A percentile compares a stretch with the other conserved stretches of the same genome.
Evolutionary conservation across 2,797 vertebrate genomes (phyloP).

Genomic region (Sebastes itinus): DNA sequence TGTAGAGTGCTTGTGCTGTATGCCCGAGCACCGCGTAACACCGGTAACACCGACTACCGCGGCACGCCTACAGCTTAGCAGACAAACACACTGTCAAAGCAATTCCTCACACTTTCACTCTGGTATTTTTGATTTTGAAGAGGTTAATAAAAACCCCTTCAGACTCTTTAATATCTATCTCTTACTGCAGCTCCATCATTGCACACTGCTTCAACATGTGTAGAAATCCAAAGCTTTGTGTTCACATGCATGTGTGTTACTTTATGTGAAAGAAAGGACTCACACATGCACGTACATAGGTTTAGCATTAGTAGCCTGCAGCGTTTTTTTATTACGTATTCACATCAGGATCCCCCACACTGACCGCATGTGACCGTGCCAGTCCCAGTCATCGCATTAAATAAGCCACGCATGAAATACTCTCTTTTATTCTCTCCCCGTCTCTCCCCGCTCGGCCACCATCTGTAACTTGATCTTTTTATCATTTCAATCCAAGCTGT

Average conservation of each 20-base stretch:
- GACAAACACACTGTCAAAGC: background rate
- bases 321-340: constrained; percentile 64
- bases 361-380: constrained; percentile 79
- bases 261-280: constrained; percentile 72
- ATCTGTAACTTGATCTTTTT: background rate
- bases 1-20: too few relatives aligned
- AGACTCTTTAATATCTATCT: background rate
- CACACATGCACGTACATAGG: constrained; percentile 81
- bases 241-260: background rate
- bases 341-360: constrained; percentile 54
- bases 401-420: constrained; percentile 42
- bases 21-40: too few relatives aligned
- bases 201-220: background rate
- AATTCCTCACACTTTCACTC: too few relatives aligned
- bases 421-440: background rate
- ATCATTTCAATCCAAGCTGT: background rate
- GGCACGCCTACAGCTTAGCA: too few relatives aligned
- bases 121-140: too few relatives aligned
- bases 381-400: constrained; percentile 12
- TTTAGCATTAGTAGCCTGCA: constrained; percentile 16
- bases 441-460: background rate
- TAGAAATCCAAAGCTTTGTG: background rate
- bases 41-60: too few relatives aligned
- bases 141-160: background rate
- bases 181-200: background rate